A percentile compares a stretch with the other conserved stretches of the same genome.
Evolutionary conservation across 2,888 invertebrate species (phyloP).

Genomic region (Callosobruchus maculatus): DNA sequence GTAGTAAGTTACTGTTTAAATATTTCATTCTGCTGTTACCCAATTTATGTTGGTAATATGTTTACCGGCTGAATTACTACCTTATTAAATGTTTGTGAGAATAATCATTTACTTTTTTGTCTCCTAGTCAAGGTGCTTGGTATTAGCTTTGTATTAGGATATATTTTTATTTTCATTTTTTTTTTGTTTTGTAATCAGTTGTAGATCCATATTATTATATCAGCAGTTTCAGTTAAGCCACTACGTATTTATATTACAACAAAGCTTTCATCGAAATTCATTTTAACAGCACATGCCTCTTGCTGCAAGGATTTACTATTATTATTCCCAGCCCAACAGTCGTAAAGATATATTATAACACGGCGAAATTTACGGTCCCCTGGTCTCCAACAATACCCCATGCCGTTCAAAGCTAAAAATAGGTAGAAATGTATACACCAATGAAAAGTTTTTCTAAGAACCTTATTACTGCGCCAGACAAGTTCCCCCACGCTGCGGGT

Average conservation of each 20-base stretch:
- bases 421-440: background rate
- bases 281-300: background rate
- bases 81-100: too few relatives aligned
- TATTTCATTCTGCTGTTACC: too few relatives aligned
- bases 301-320: background rate
- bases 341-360: background rate
- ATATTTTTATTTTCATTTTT: too few relatives aligned
- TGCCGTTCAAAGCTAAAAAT: background rate
- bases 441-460: background rate
- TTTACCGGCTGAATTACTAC: too few relatives aligned
- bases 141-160: too few relatives aligned
- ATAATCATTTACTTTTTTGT: too few relatives aligned
- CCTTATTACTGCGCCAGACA: background rate
- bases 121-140: too few relatives aligned
- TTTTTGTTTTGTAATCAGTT: too few relatives aligned
- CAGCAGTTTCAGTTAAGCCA: background rate
- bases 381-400: background rate
- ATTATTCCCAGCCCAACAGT: background rate
- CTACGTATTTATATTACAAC: background rate
- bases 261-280: background rate
- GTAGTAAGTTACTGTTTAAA: too few relatives aligned
- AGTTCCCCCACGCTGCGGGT: background rate
- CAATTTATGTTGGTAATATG: too few relatives aligned
- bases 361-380: background rate
- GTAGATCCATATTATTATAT: too few relatives aligned